Base-by-base conservation (phyloP, 2,888 invertebrate species). In the Darwinula stevensoni region DNA sequence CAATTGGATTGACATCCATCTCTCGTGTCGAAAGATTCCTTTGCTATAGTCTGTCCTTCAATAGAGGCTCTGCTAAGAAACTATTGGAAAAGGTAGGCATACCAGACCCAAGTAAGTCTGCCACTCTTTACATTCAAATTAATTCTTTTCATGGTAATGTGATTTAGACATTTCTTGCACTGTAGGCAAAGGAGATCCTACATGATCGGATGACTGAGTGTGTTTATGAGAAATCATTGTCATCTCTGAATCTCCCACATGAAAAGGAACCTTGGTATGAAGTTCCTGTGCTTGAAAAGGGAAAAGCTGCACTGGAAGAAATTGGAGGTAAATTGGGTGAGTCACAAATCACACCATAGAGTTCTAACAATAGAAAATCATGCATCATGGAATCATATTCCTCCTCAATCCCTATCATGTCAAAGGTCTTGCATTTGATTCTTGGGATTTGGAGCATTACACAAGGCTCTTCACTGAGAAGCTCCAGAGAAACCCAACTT, bases 131-230 rank as follows among this genome's bases (percentile, higher is more conserved):
- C n/a, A n/a, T n/a, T n/a, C n/a, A n/a, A n/a, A n/a, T n/a, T n/a
- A n/a, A n/a, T n/a, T n/a, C n/a, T n/a, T n/a, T n/a, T n/a, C n/a
- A n/a, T n/a, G n/a, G n/a, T n/a, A n/a, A n/a, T n/a, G n/a, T n/a
- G n/a, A n/a, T n/a, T n/a, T n/a, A n/a, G n/a, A n/a, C n/a, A n/a
- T n/a, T n/a, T n/a, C n/a, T n/a, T n/a, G n/a, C n/a, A n/a, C n/a
- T n/a, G n/a, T n/a, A n/a, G n/a, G n/a, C n/a, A n/a, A n/a, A n/a
- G n/a, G 37, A 42, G 3, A 31, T 38, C 13, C 42, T 91, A 16
- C 68, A 80, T 50, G 91, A 91, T 55, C 63, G 68, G 38, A 88
- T 91, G 88, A 86, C 86, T 2, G 69, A 91, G 52, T 84, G 80
- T 47, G 58, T 66, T 34, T 94, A 91, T 44, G 59, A 62, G 1